Base-by-base conservation (phyloP, 1,140 invertebrate species). In the Drosophila kepulauana region DNA sequence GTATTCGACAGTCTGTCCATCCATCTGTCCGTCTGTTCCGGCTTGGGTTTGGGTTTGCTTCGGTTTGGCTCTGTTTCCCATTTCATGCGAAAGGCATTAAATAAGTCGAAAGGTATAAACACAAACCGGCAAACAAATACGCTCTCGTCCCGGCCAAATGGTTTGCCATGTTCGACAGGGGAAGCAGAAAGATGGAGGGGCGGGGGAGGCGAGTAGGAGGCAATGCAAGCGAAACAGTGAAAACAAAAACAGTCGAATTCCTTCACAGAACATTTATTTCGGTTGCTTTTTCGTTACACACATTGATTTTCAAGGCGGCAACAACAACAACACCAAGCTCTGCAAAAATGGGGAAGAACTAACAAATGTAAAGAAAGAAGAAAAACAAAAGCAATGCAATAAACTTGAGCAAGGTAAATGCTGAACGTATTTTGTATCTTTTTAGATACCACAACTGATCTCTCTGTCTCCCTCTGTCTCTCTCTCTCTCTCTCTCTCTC, bases 241-340 rank as follows among this genome's bases (percentile, higher is more conserved):
- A 80, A 81, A 77, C 72, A 79, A 82, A 82, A 87, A 82, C 76
- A 79, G 89, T 91, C 84, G 67, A 91, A 91, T 91, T 91, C 88
- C 88, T 91, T 91, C 79, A 91, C 88, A 91, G 89, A 91, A 91
- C 88, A 91, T 91, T 91, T 91, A 91, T 91, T 91, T 91, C 74
- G 79, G 88, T 84, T 82, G 80, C 70, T 79, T 88, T 80, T 89
- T 86, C 88, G 89, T 91, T 82, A 91, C 88, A 91, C 81, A 90
- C 86, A 90, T 90, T 90, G 86, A 91, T 90, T 90, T 90, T 79
- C 72, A 72, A 81, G 78, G 81, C 66, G 56, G 38, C 38, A 65
- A 52, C 71, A 67, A 61, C 3, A 71, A 52, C 56, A 61, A 43
- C 56, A 59, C 8, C 56, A 61, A 65, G 20, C 46, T 64, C 59